phyloP scores from a whole-genome alignment of 2,113 vertebrate genomes.

The Xenus cinereus region DNA sequence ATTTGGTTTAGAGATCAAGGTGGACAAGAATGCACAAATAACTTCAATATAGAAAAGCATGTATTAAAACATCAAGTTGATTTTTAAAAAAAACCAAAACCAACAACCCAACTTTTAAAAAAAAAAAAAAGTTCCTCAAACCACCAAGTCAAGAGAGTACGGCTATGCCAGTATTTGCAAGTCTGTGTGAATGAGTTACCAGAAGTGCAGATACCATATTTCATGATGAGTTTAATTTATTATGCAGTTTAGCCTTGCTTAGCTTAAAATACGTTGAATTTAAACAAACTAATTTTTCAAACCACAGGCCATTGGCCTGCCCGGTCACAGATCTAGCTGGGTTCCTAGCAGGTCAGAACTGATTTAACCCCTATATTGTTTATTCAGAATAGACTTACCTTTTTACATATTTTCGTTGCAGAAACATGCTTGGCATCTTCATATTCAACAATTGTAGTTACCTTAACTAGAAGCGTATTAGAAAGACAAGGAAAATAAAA shows the following conservation, averaged over 20 bases:
- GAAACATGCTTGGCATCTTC: not conserved
- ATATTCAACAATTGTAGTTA: constrained; percentile 70
- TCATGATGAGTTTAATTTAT: not conserved
- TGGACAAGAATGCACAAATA: not conserved
- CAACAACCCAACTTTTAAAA: not conserved
- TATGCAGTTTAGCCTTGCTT: not conserved
- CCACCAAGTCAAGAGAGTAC: not conserved
- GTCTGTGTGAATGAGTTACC: not conserved
- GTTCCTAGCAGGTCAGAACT: not conserved
- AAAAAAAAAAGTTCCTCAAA: not conserved
- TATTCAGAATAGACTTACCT: constrained; percentile 29
- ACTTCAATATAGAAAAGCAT: not conserved
- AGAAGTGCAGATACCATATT: not conserved
- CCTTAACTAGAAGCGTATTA: constrained; percentile 59
- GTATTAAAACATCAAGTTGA: not conserved
- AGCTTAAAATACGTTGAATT: not conserved
- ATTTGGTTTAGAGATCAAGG: not conserved
- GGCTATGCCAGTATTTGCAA: not conserved
- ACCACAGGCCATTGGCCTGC: not conserved
- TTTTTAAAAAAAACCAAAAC: not conserved
- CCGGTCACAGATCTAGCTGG: not conserved
- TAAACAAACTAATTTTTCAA: not conserved
- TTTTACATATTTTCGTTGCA: constrained; percentile 53
- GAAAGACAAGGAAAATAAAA: not conserved
- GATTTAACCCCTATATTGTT: not conserved